These are phyloP conservation scores for Danionella dracula DNA, from an alignment of 2,797 vertebrate species.

Conservation along the genomic window DNA sequence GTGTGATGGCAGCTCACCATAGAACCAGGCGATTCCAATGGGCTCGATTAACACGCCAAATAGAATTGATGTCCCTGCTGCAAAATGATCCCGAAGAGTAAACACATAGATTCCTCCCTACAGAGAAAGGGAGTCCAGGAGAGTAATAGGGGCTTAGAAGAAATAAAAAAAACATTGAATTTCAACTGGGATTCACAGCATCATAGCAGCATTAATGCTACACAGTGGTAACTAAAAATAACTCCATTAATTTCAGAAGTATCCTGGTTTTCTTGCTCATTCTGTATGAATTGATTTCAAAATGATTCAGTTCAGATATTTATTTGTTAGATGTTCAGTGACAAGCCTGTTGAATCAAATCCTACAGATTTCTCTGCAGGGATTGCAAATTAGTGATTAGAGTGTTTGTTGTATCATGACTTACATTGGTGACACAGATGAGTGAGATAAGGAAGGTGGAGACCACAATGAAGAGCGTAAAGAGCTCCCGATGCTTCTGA, in stretches of 20 bases:
- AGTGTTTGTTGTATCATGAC: constrained; percentile 37
- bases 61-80: constrained; percentile 87
- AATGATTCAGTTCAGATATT: too few relatives aligned
- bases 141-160: background rate
- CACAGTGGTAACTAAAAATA: too few relatives aligned
- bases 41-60: constrained; percentile 89
- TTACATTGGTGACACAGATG: constrained; percentile 85
- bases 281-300: too few relatives aligned
- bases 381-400: too few relatives aligned
- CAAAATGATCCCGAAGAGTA: constrained; percentile 84
- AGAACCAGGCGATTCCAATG: constrained; percentile 89
- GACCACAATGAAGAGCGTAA: constrained; percentile 81
- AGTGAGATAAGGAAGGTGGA: constrained; percentile 86
- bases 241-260: too few relatives aligned
- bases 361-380: too few relatives aligned
- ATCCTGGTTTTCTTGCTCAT: too few relatives aligned
- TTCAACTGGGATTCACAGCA: too few relatives aligned
- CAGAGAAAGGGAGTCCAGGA: background rate
- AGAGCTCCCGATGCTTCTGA: constrained; percentile 81
- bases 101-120: constrained; percentile 91
- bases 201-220: too few relatives aligned
- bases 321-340: too few relatives aligned
- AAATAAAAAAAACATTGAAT: too few relatives aligned
- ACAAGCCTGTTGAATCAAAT: too few relatives aligned
- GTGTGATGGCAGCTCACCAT: constrained; percentile 64